These are phyloP conservation scores for Hippasteria phrygiana DNA, from an alignment of 53 echinoderm and acorn worm species.

Conservation along the genomic window DNA sequence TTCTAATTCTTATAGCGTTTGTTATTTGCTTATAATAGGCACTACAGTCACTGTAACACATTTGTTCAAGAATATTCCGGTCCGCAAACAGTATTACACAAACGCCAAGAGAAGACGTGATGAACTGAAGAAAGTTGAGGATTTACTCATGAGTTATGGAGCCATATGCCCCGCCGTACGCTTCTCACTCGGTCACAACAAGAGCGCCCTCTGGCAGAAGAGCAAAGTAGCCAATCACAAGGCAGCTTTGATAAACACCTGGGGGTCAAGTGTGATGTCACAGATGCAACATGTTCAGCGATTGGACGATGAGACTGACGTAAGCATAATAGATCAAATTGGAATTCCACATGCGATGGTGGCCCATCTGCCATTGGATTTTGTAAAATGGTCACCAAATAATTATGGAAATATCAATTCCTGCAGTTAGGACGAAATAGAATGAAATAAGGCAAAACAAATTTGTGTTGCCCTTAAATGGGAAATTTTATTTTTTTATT, in stretches of 20 bases:
- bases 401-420: too few relatives aligned
- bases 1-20: too few relatives aligned
- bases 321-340: slow-evolving; percentile 12
- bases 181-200: slow-evolving; percentile 89
- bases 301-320: slow-evolving; percentile 64
- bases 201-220: slow-evolving; percentile 89
- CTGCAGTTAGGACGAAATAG: too few relatives aligned
- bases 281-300: slow-evolving; percentile 75
- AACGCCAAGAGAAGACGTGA: slow-evolving; percentile 80
- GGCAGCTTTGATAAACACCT: slow-evolving; percentile 78
- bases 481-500: too few relatives aligned
- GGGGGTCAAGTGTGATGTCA: slow-evolving; percentile 83
- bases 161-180: slow-evolving; percentile 75
- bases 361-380: too few relatives aligned
- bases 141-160: slow-evolving; percentile 86
- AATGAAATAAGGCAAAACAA: too few relatives aligned
- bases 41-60: slow-evolving; percentile 86
- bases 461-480: too few relatives aligned
- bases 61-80: slow-evolving; percentile 91
- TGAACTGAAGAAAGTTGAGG: slow-evolving; percentile 90
- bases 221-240: slow-evolving; percentile 78
- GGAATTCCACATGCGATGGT: too few relatives aligned
- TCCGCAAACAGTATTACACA: slow-evolving; percentile 93
- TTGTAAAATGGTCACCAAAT: too few relatives aligned
- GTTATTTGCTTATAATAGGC: slow-evolving; percentile 70